Percentiles rank a stretch among this genome's conserved stretches.
Evolutionary conservation across 2,888 invertebrate species (phyloP).

Genomic region (Leptopilina syphax): DNA sequence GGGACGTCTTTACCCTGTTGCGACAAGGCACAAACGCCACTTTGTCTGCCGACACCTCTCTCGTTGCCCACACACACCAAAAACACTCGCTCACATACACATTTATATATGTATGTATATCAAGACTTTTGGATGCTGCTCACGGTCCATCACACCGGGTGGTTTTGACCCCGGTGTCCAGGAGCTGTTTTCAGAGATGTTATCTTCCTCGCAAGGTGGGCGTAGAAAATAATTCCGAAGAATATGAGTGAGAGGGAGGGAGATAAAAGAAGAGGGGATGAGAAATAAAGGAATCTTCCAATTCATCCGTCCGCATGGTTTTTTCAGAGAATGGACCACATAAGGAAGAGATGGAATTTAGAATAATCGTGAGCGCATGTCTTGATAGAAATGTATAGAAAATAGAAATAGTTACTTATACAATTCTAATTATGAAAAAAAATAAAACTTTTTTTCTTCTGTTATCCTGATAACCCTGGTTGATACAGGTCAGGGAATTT

Average conservation of each 20-base stretch:
- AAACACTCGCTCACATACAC: too few relatives aligned
- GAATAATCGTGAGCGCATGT: not conserved
- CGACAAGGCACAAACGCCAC: conserved; percentile 37
- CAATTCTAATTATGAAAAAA: too few relatives aligned
- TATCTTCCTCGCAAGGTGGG: conserved; percentile 40
- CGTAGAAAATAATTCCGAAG: conserved; percentile 23
- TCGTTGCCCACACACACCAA: conserved; percentile 22
- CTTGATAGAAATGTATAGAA: not conserved
- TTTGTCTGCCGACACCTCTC: conserved; percentile 38
- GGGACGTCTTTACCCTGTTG: conserved; percentile 35
- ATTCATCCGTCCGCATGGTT: not conserved
- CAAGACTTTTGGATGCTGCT: conserved; percentile 20
- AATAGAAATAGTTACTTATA: too few relatives aligned
- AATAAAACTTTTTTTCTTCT: too few relatives aligned
- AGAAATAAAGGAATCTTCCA: conserved; percentile 18
- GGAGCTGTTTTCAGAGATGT: conserved; percentile 34
- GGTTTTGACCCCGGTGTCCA: conserved; percentile 36
- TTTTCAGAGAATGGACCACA: not conserved
- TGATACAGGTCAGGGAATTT: too few relatives aligned
- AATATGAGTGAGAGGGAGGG: not conserved
- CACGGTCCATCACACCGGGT: conserved; percentile 40
- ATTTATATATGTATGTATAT: not conserved
- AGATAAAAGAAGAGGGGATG: conserved; percentile 1
- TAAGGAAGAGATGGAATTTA: not conserved
- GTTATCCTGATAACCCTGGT: too few relatives aligned